These are phyloP conservation scores for Cotesia vestalis DNA, from an alignment of 1,140 invertebrate species.

Conservation along the genomic window DNA sequence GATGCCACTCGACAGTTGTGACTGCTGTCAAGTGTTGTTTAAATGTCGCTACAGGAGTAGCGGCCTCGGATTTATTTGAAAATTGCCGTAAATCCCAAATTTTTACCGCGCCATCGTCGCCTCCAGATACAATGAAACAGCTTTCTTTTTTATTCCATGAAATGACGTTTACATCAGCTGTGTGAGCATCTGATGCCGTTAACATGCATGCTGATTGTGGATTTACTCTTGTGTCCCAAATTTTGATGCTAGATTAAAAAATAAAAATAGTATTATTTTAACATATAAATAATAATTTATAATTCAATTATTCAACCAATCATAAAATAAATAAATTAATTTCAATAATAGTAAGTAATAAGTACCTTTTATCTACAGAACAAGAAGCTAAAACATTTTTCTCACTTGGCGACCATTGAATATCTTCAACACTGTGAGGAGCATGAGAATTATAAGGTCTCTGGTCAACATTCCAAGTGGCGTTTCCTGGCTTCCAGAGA, in stretches of 20 bases:
- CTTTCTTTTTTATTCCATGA: slow-evolving; percentile 94
- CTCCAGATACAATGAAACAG: slow-evolving; percentile 71
- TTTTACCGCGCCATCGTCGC: slow-evolving; percentile 94
- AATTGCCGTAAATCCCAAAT: slow-evolving; percentile 97
- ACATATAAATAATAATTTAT: neutral
- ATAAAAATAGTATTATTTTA: slow-evolving; percentile 28
- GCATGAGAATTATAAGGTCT: slow-evolving; percentile 87
- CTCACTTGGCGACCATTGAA: slow-evolving; percentile 99
- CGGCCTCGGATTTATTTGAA: slow-evolving; percentile 68
- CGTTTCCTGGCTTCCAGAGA: slow-evolving; percentile 85
- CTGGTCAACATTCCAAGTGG: slow-evolving; percentile 89
- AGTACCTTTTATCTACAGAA: slow-evolving; percentile 87
- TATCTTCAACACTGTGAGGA: slow-evolving; percentile 91
- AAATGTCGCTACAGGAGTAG: slow-evolving; percentile 86
- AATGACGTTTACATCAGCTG: slow-evolving; percentile 96
- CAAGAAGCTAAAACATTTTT: slow-evolving; percentile 92
- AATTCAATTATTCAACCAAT: neutral
- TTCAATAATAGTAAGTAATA: neutral
- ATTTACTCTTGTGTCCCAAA: slow-evolving; percentile 88
- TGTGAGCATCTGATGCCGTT: slow-evolving; percentile 86
- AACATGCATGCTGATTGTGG: slow-evolving; percentile 92
- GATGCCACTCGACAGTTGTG: slow-evolving; percentile 97
- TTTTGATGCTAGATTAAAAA: slow-evolving; percentile 72
- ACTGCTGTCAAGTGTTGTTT: slow-evolving; percentile 93
- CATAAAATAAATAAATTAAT: neutral